Conservation (phyloP, 1,140 invertebrate species). For the Drosophila varians region DNA sequence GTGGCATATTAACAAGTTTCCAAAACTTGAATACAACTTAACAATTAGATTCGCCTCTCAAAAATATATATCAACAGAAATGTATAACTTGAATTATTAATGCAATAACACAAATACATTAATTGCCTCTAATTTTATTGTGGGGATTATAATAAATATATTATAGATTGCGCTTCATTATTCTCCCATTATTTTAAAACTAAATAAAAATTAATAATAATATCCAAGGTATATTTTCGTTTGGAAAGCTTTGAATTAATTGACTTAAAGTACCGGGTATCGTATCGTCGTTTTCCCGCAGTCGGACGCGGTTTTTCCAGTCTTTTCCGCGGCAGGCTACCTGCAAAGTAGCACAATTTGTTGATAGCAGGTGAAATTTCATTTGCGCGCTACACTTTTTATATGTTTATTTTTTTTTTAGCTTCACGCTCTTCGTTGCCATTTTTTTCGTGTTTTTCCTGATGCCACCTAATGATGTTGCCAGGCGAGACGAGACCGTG, state of each 20-base stretch:
- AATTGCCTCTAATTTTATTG: no score
- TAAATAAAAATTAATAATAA: no score
- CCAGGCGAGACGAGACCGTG: slow-evolving; percentile 9
- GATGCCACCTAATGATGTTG: slow-evolving; percentile 67
- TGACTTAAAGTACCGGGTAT: slow-evolving; percentile 3
- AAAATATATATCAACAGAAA: no score
- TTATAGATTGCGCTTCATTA: no score
- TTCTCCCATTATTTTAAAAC: no score
- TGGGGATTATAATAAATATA: no score
- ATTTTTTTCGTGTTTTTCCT: slow-evolving; percentile 32
- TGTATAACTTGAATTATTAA: no score
- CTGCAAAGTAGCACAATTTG: slow-evolving; percentile 81
- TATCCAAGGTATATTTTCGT: no score
- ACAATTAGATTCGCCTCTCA: no score
- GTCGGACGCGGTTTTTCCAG: slow-evolving; percentile 34
- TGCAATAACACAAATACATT: no score
- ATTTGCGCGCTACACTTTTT: slow-evolving; percentile 62
- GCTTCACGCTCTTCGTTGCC: slow-evolving; percentile 15
- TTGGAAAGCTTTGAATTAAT: neutral
- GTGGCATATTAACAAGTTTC: no score
- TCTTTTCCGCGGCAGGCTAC: slow-evolving; percentile 79
- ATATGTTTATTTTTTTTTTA: slow-evolving; percentile 62
- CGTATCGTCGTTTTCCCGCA: neutral
- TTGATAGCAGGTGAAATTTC: slow-evolving; percentile 80
- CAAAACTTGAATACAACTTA: no score